Evolutionary conservation across 1,140 invertebrate genomes (phyloP).

Genomic region (Zophobas morio): DNA sequence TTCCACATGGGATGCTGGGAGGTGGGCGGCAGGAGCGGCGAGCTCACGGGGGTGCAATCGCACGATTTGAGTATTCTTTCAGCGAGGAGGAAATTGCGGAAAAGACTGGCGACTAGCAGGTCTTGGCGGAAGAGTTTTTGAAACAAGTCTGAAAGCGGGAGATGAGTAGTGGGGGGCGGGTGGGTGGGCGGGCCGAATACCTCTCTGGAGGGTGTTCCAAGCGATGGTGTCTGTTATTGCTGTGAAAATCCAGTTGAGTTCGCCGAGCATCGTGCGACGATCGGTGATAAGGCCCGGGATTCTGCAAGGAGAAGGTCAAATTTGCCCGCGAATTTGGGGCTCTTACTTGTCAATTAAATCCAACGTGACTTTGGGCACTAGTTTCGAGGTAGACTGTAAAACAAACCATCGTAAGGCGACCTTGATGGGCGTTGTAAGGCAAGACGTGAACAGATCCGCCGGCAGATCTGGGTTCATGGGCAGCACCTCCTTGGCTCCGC

Average conservation of each 20-base stretch:
- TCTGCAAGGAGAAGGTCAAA: slow-evolving; percentile 68
- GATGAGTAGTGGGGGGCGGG: background rate
- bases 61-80: slow-evolving; percentile 97
- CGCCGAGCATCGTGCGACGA: slow-evolving; percentile 96
- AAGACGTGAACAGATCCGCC: slow-evolving; percentile 98
- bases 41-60: slow-evolving; percentile 95
- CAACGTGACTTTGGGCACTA: slow-evolving; percentile 84
- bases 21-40: slow-evolving; percentile 91
- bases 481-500: slow-evolving; percentile 90
- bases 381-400: slow-evolving; percentile 83
- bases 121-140: slow-evolving; percentile 98
- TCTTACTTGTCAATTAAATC: slow-evolving; percentile 92
- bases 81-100: slow-evolving; percentile 97
- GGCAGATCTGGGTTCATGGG: slow-evolving; percentile 98
- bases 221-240: slow-evolving; percentile 99
- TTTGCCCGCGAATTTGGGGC: slow-evolving; percentile 5
- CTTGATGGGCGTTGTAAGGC: slow-evolving; percentile 98
- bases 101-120: slow-evolving; percentile 96
- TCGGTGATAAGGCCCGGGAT: slow-evolving; percentile 97
- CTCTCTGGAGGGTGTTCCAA: slow-evolving; percentile 95
- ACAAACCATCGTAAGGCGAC: slow-evolving; percentile 97
- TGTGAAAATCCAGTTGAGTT: slow-evolving; percentile 99
- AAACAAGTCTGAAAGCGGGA: slow-evolving; percentile 83
- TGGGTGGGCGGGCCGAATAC: slow-evolving; percentile 63
- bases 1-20: slow-evolving; percentile 94